Conservation (phyloP, 2,113 vertebrate species). For the Tachycineta bicolor region DNA sequence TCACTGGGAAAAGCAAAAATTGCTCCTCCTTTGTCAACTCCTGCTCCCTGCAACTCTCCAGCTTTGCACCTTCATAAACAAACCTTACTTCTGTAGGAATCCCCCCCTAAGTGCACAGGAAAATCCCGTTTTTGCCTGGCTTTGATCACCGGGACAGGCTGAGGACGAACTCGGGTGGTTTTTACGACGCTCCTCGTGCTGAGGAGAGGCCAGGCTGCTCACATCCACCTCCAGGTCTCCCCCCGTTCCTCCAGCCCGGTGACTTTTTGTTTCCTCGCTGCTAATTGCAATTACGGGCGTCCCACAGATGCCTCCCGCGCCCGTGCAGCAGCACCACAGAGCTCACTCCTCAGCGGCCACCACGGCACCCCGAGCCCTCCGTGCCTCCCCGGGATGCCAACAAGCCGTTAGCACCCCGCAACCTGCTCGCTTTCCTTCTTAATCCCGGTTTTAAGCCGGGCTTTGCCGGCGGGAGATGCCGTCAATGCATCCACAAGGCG, state of each 20-base stretch:
- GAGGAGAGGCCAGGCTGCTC: neutral
- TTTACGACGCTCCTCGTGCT: neutral
- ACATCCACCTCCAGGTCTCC: neutral
- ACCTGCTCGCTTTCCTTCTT: slow-evolving; percentile 16
- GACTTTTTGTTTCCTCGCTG: neutral
- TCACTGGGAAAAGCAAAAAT: slow-evolving; percentile 56
- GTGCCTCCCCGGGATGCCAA: neutral
- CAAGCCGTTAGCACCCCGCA: slow-evolving; percentile 31
- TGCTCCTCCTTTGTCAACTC: slow-evolving; percentile 10
- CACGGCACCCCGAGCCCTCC: slow-evolving; percentile 1
- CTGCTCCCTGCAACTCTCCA: neutral
- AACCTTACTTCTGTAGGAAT: slow-evolving; percentile 10
- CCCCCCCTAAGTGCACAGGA: slow-evolving; percentile 15
- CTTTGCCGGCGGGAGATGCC: neutral
- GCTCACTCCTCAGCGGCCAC: neutral
- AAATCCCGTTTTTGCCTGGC: slow-evolving; percentile 32
- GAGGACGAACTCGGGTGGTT: neutral
- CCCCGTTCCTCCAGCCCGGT: neutral
- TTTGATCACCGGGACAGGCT: slow-evolving; percentile 57
- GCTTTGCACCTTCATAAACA: slow-evolving; percentile 57
- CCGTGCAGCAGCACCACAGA: neutral
- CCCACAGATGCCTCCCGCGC: neutral
- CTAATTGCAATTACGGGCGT: slow-evolving; percentile 1
- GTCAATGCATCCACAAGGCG: neutral
- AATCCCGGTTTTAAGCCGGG: neutral